A percentile compares a stretch with the other conserved stretches of the same genome.
Evolutionary conservation across 2,797 vertebrate species (phyloP).

Genomic region (Aselliscus stoliczkanus): DNA sequence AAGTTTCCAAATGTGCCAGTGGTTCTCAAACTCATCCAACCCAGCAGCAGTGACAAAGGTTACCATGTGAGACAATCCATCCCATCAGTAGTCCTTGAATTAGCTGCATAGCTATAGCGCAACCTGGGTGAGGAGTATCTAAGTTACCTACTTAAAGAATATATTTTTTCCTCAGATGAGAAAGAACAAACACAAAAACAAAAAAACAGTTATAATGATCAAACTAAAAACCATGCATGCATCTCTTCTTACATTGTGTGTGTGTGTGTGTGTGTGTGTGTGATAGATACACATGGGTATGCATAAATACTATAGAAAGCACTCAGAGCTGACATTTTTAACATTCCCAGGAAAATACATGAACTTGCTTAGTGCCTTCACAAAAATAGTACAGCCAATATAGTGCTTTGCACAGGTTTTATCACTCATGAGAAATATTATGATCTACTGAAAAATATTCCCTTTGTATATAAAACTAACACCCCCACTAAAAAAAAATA

Average conservation of each 20-base stretch:
- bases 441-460: not conserved
- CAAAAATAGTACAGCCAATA: not conserved
- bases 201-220: not conserved
- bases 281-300: not conserved
- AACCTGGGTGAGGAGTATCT: not conserved
- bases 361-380: not conserved
- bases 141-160: slow-evolving; percentile 17
- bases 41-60: not conserved
- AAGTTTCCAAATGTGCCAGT: not conserved
- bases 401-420: slow-evolving; percentile 6
- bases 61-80: not conserved
- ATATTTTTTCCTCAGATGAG: not conserved
- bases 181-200: too few relatives aligned
- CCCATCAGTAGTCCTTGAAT: not conserved
- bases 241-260: not conserved
- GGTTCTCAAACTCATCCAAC: not conserved
- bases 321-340: slow-evolving; percentile 21
- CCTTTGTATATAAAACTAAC: slow-evolving; percentile 21
- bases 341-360: not conserved
- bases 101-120: not conserved
- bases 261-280: too few relatives aligned
- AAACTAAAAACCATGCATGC: not conserved
- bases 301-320: not conserved
- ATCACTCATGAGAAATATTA: not conserved
- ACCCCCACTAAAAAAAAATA: not conserved